Evolutionary conservation across 2,797 vertebrate species (phyloP).

Genomic region (Chrosomus eos): DNA sequence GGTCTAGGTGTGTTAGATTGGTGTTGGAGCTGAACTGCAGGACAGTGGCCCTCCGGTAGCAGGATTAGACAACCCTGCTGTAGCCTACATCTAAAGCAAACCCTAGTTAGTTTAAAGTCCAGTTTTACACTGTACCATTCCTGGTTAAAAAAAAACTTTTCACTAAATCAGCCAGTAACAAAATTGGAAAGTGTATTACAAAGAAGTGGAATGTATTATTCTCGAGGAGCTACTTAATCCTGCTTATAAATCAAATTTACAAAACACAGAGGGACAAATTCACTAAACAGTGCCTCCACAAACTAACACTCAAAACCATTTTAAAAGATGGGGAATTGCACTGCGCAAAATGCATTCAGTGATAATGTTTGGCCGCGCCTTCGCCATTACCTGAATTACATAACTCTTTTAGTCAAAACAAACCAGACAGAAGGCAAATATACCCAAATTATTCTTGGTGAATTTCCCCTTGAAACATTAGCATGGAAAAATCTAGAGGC

Average conservation of each 20-base stretch:
- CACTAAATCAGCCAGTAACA: not conserved
- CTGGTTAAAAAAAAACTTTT: not conserved
- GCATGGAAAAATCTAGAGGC: not conserved
- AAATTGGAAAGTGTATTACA: not conserved
- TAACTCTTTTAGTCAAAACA: not conserved
- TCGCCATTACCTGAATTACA: not conserved
- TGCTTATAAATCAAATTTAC: slow-evolving; percentile 19
- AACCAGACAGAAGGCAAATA: not conserved
- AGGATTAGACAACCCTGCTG: not conserved
- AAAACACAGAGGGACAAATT: not conserved
- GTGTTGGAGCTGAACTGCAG: not conserved
- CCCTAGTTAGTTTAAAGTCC: not conserved
- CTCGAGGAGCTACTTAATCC: not conserved
- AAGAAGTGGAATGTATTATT: not conserved
- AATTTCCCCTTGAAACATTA: not conserved
- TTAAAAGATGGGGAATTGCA: not conserved
- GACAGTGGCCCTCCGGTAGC: not conserved
- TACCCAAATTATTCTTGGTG: not conserved
- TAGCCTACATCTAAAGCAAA: not conserved
- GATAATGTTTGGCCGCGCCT: not conserved
- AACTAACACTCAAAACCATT: slow-evolving; percentile 9
- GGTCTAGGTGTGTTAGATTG: not conserved
- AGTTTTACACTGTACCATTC: not conserved
- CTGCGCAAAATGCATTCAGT: not conserved
- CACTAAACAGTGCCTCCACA: not conserved